phyloP scores from a whole-genome alignment of 2,888 invertebrate species.

The Noctua fimbriata region DNA sequence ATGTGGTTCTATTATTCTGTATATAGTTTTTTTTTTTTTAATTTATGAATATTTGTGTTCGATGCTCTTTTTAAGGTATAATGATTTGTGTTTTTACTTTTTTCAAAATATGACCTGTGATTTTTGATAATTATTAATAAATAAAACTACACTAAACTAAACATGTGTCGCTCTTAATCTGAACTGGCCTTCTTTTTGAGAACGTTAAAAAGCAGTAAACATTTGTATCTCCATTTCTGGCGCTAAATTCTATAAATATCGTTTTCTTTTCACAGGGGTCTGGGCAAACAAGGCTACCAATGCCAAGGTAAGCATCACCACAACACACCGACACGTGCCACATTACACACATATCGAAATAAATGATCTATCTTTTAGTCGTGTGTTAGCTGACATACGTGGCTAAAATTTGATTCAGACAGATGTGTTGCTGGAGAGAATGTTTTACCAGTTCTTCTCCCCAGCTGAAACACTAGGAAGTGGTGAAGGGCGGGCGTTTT shows the following conservation, averaged over 20 bases:
- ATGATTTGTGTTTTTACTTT: too few relatives aligned
- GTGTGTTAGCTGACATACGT: not conserved
- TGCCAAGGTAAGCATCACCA: constrained; percentile 95
- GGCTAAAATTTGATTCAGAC: not conserved
- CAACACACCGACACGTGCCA: not conserved
- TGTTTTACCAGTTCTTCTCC: not conserved
- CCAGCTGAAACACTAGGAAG: not conserved
- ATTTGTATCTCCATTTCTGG: not conserved
- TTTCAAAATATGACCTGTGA: too few relatives aligned
- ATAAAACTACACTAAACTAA: too few relatives aligned
- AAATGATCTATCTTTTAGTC: not conserved
- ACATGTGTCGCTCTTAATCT: not conserved
- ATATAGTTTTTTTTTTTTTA: too few relatives aligned
- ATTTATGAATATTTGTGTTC: too few relatives aligned
- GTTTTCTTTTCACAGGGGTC: constrained; percentile 93
- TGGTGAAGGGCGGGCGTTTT: not conserved
- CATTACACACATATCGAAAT: not conserved
- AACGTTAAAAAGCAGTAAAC: not conserved
- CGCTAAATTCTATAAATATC: not conserved
- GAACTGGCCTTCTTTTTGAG: not conserved
- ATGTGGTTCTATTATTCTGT: too few relatives aligned
- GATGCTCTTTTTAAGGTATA: too few relatives aligned
- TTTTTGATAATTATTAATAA: too few relatives aligned
- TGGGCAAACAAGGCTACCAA: constrained; percentile 99
- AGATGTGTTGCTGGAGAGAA: not conserved